A percentile compares a stretch with the other conserved stretches of the same genome.
Evolutionary conservation across 2,113 vertebrate genomes (phyloP).

Genomic region (Carassius auratus): DNA sequence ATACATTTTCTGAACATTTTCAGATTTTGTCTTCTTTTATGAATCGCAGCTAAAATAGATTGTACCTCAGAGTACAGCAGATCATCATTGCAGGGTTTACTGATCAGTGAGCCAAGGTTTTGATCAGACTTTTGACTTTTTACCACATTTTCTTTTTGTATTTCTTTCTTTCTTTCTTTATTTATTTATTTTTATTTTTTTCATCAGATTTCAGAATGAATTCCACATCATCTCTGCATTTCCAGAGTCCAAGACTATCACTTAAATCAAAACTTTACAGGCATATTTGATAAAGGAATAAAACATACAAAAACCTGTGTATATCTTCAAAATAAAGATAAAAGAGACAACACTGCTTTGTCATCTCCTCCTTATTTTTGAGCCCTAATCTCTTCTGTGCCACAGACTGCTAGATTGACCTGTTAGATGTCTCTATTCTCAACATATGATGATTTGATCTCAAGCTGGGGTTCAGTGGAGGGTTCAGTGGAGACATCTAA

Average conservation of each 20-base stretch:
- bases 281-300: background rate
- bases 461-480: constrained; percentile 33
- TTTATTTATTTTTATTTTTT: background rate
- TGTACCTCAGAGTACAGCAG: background rate
- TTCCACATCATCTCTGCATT: constrained; percentile 54
- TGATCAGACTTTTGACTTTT: constrained; percentile 30
- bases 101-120: background rate
- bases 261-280: background rate
- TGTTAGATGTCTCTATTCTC: constrained; percentile 68
- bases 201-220: constrained; percentile 29
- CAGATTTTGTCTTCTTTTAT: constrained; percentile 9
- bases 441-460: no score
- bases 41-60: background rate
- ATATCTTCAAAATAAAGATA: background rate
- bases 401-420: constrained; percentile 59
- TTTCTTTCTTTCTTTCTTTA: background rate
- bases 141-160: constrained; percentile 15
- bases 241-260: background rate
- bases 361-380: constrained; percentile 7
- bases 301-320: background rate
- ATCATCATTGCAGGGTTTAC: background rate
- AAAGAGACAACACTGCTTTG: background rate
- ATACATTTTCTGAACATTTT: background rate
- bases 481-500: constrained; percentile 65
- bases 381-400: constrained; percentile 50